These are phyloP conservation scores for Trissolcus basalis DNA, from an alignment of 1,140 invertebrate species.

Conservation along the genomic window DNA sequence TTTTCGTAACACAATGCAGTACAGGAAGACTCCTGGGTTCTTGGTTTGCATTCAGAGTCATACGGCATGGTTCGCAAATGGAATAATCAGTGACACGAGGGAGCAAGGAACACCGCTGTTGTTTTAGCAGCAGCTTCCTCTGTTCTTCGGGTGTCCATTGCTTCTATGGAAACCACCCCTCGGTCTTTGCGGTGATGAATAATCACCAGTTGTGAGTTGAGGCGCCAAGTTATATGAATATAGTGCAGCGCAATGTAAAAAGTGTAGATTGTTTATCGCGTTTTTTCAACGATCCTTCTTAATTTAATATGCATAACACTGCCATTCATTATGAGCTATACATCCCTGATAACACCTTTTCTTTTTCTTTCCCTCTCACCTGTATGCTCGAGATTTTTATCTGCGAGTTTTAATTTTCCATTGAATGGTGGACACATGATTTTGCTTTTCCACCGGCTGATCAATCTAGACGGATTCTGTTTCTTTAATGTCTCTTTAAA, in stretches of 20 bases:
- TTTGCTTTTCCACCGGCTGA: too few species aligned
- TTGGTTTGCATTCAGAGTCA: slow-evolving; percentile 68
- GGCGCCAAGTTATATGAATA: slow-evolving; percentile 65
- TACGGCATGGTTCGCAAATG: slow-evolving; percentile 67
- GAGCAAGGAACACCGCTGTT: slow-evolving; percentile 63
- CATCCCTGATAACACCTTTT: neutral
- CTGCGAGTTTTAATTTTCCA: too few species aligned
- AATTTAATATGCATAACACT: slow-evolving; percentile 43
- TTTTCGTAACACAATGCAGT: slow-evolving; percentile 35
- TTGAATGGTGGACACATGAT: too few species aligned
- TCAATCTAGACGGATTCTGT: too few species aligned
- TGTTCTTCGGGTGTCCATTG: slow-evolving; percentile 57
- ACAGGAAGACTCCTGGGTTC: slow-evolving; percentile 51
- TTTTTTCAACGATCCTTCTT: slow-evolving; percentile 34
- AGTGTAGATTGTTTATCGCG: slow-evolving; percentile 38
- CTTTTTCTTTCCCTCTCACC: too few species aligned
- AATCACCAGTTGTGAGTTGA: slow-evolving; percentile 66
- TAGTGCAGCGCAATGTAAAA: slow-evolving; percentile 24
- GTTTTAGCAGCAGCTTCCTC: slow-evolving; percentile 53
- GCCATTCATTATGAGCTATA: slow-evolving; percentile 2
- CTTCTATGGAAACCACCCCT: slow-evolving; percentile 61
- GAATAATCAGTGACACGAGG: slow-evolving; percentile 73
- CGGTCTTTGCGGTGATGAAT: slow-evolving; percentile 69
- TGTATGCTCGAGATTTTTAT: too few species aligned
- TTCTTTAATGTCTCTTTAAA: too few species aligned